phyloP scores from a whole-genome alignment of 1,140 invertebrate species.

The Maniola jurtina region DNA sequence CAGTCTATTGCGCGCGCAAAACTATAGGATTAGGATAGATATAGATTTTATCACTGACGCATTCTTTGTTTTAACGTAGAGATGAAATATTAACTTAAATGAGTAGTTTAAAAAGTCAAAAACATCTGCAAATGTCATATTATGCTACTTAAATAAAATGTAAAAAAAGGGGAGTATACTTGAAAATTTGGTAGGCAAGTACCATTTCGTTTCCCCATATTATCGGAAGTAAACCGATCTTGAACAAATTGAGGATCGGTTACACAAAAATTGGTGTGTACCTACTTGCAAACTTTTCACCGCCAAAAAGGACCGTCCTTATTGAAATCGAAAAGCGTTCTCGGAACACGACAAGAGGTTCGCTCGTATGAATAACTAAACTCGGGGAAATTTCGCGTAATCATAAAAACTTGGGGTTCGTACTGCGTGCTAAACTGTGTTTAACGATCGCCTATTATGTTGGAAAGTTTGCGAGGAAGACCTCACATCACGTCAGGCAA shows the following conservation, averaged over 20 bases:
- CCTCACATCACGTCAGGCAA: not conserved
- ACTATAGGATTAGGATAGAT: no score
- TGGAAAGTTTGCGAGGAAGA: not conserved
- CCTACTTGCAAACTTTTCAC: slow-evolving; percentile 35
- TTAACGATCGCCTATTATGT: not conserved
- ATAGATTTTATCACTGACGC: no score
- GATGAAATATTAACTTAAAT: no score
- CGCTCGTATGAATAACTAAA: slow-evolving; percentile 53
- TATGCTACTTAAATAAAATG: no score
- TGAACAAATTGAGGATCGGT: slow-evolving; percentile 28
- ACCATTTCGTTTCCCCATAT: not conserved
- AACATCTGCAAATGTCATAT: no score
- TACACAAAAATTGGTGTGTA: slow-evolving; percentile 51
- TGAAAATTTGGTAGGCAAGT: not conserved
- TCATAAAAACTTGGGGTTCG: slow-evolving; percentile 32
- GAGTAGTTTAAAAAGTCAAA: no score
- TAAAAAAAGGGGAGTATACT: not conserved
- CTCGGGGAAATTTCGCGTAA: slow-evolving; percentile 53
- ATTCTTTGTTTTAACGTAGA: no score
- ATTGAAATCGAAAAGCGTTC: slow-evolving; percentile 54
- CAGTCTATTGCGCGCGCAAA: no score
- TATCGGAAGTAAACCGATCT: slow-evolving; percentile 24
- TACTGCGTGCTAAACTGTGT: not conserved
- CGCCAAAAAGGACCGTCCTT: slow-evolving; percentile 46
- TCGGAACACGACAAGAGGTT: slow-evolving; percentile 29